A percentile compares a stretch with the other conserved stretches of the same genome.
These are phyloP conservation scores for Boloria euphrosyne DNA, from an alignment of 2,888 invertebrate species.

Conservation along the genomic window DNA sequence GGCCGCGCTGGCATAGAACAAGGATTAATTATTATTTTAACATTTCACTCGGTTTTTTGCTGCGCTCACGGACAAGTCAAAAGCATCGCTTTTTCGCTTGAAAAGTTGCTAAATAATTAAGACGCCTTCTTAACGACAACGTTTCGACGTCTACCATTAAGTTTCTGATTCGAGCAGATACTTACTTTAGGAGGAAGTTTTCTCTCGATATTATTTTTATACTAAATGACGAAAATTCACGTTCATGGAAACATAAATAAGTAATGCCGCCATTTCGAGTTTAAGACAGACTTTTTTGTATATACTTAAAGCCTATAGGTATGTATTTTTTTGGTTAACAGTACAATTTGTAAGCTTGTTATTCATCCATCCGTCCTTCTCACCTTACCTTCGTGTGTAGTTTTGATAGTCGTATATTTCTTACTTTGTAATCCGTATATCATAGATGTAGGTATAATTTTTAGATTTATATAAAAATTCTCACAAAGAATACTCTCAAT, in stretches of 20 bases:
- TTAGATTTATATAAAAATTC: no score
- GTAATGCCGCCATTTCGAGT: neutral
- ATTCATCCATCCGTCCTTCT: no score
- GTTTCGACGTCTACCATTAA: constrained; percentile 63
- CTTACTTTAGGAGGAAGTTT: constrained; percentile 44
- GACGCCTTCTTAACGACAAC: constrained; percentile 70
- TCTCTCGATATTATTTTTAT: constrained; percentile 35
- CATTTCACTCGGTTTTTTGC: constrained; percentile 76
- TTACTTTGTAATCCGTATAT: no score
- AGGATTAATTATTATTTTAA: constrained; percentile 83
- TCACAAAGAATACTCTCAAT: no score
- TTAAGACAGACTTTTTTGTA: neutral
- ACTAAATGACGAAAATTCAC: neutral
- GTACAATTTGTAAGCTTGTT: no score
- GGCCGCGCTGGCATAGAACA: constrained; percentile 53
- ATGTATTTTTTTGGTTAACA: no score
- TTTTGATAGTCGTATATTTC: no score
- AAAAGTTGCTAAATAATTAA: constrained; percentile 81
- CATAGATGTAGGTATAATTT: no score
- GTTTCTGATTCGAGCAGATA: constrained; percentile 52
- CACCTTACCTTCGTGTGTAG: no score
- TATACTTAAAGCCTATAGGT: no score
- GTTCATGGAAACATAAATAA: neutral
- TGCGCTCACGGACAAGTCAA: constrained; percentile 71
- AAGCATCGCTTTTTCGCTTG: constrained; percentile 76